These are phyloP conservation scores for Eretmochelys imbricata DNA, from an alignment of 2,113 vertebrate species.

Conservation along the genomic window DNA sequence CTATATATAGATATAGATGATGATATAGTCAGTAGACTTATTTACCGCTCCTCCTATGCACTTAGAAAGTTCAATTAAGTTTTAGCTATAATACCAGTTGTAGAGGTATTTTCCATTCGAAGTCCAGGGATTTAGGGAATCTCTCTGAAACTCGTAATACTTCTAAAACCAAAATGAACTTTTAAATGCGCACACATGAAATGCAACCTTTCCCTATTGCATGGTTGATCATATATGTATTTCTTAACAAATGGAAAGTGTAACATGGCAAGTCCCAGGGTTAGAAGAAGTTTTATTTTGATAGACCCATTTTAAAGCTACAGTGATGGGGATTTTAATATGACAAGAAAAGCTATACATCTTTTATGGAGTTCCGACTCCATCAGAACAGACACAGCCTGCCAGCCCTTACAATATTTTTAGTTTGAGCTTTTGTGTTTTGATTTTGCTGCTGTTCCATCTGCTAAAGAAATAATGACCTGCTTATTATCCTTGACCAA, in stretches of 20 bases:
- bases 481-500: background rate
- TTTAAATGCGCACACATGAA: background rate
- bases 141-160: background rate
- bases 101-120: background rate
- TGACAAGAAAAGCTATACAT: background rate
- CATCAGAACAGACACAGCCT: background rate
- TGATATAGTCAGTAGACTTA: background rate
- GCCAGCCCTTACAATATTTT: background rate
- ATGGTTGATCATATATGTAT: background rate
- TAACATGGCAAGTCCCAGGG: background rate
- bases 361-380: background rate
- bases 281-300: background rate
- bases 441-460: background rate
- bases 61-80: background rate
- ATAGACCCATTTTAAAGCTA: background rate
- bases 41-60: background rate
- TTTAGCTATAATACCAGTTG: background rate
- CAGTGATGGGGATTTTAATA: background rate
- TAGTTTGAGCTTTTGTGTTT: background rate
- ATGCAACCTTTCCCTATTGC: background rate
- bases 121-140: background rate
- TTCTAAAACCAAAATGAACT: background rate
- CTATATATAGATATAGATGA: background rate
- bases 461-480: background rate
- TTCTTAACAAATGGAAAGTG: background rate